Evolutionary conservation across 2,888 invertebrate genomes (phyloP).

Genomic region (Erannis defoliaria): DNA sequence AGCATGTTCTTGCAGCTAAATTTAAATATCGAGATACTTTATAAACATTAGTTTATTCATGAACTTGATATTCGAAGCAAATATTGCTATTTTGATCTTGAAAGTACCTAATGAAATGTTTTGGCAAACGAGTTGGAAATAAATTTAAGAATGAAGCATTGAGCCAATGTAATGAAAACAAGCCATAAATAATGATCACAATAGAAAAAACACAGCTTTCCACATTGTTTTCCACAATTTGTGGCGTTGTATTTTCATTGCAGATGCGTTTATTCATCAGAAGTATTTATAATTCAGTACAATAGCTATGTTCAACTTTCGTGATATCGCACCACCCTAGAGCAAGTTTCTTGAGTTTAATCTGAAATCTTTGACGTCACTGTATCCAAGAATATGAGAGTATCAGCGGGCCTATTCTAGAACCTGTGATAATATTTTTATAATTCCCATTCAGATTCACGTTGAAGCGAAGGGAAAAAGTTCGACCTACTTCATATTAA

Average conservation of each 20-base stretch:
- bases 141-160: conserved; percentile 29
- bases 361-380: conserved; percentile 57
- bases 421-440: not conserved
- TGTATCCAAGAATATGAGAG: not conserved
- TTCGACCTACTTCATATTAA: no score
- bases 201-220: conserved; percentile 23
- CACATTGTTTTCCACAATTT: conserved; percentile 22
- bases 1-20: not conserved
- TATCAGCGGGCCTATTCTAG: not conserved
- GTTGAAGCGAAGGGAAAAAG: no score
- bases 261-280: conserved; percentile 50
- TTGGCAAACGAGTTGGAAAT: conserved; percentile 33
- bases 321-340: conserved; percentile 53
- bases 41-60: conserved; percentile 35
- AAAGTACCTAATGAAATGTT: conserved; percentile 27
- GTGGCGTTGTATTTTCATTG: conserved; percentile 23
- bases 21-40: conserved; percentile 19
- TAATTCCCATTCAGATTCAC: no score
- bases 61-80: conserved; percentile 22
- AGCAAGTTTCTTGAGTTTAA: conserved; percentile 57
- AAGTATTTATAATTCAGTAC: conserved; percentile 64
- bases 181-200: conserved; percentile 27
- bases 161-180: conserved; percentile 39
- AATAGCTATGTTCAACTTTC: conserved; percentile 55
- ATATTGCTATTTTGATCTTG: conserved; percentile 21